Base-by-base conservation (phyloP, 2,797 vertebrate species). In the Sebastiscus tertius region DNA sequence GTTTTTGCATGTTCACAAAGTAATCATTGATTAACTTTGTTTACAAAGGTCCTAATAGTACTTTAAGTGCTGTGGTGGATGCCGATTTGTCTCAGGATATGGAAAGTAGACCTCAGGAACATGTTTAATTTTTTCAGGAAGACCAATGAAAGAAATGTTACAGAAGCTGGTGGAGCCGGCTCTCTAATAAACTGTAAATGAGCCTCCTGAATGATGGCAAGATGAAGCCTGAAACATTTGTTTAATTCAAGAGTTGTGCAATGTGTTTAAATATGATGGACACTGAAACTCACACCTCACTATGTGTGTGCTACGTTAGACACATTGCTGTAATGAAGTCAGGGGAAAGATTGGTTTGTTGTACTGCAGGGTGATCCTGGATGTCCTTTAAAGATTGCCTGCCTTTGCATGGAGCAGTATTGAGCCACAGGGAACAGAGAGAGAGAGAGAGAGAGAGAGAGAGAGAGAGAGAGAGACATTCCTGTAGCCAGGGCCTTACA, bases 331-430 rank as follows among this genome's bases (percentile, higher is more conserved):
- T n/a, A 64, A 56, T 71, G 39, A 72, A 77, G 27, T 60, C 27
- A 49, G 66, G 34, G 9, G 26, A 29, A 31, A 31, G 31, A 56
- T 76, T 18, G 26, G 34, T 42, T 60, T 52, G 49, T 68, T 71
- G 24, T 22, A 3, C 62, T 33, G 52, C 12, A 0, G 66, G 27
- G 9, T 3, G 26, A 42, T 80, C 63, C 36, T 55, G 39, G 46
- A 42, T 79, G 75, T 84, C 67, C 71, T 73, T 26, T 61, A 68
- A 81, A 81, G 65, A 83, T 81, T 65, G 46, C 83, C 13, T 64
- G 60, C 7, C 42, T 84, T 64, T 74, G 27, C n/a, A 27, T 36
- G 10, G 20, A 67, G 67, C 75, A 79, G 70, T 14, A 59, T 31
- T 69, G 42, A 73, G 74, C 82, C 69, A 63, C 12, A 12, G 74